phyloP scores from a whole-genome alignment of 2,888 invertebrate species.

The Drosophila prostipennis region DNA sequence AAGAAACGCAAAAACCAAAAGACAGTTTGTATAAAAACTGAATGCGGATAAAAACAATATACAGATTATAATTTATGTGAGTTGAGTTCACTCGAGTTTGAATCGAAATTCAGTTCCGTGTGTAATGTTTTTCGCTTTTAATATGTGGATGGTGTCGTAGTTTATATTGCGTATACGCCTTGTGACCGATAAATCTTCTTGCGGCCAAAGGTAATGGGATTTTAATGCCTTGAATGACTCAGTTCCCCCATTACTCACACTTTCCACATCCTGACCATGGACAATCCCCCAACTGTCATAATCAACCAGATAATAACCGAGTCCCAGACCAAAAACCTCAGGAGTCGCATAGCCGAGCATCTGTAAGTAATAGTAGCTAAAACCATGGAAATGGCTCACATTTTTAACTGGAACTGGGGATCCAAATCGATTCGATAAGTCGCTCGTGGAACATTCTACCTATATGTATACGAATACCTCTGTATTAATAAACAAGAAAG shows the following conservation, averaged over 20 bases:
- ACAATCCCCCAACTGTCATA: constrained; percentile 27
- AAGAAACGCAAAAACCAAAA: constrained; percentile 11
- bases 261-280: constrained; percentile 26
- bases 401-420: constrained; percentile 22
- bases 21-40: not conserved
- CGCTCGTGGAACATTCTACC: not conserved
- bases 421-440: constrained; percentile 1
- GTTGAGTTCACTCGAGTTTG: not conserved
- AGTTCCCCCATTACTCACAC: constrained; percentile 12
- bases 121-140: constrained; percentile 8
- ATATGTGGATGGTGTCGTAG: constrained; percentile 23
- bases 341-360: constrained; percentile 21
- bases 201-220: constrained; percentile 15
- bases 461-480: too few relatives aligned
- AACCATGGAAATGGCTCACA: not conserved
- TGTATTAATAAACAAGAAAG: constrained; percentile 26
- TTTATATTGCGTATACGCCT: constrained; percentile 56
- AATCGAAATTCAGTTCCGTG: constrained; percentile 16
- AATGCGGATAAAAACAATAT: constrained; percentile 16
- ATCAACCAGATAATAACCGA: constrained; percentile 31
- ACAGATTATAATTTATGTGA: constrained; percentile 9
- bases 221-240: constrained; percentile 12
- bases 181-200: constrained; percentile 56
- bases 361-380: constrained; percentile 21
- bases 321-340: constrained; percentile 20